Conservation (phyloP, 2,888 invertebrate genomes). For the Eupithecia exiguata region DNA sequence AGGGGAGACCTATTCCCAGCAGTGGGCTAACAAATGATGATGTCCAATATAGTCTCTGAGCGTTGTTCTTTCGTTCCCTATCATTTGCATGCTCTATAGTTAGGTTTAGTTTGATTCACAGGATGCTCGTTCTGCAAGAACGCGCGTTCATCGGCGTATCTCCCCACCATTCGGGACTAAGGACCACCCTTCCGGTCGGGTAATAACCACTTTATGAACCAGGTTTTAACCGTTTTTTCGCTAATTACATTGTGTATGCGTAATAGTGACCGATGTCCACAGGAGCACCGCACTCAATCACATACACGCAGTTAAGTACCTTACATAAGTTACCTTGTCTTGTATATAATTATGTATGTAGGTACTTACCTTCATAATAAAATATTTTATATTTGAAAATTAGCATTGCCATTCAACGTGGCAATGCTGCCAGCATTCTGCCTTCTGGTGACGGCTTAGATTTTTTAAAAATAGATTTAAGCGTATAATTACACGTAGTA, state of each 20-base stretch:
- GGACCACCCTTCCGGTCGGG: conserved; percentile 53
- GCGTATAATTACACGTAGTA: no score
- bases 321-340: no score
- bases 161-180: conserved; percentile 47
- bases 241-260: not conserved
- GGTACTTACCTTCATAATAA: no score
- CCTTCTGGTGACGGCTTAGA: no score
- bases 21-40: not conserved
- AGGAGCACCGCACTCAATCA: no score
- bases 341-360: no score
- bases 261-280: not conserved
- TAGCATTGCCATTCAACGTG: no score
- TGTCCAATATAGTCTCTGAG: not conserved
- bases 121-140: conserved; percentile 64
- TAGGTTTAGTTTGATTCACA: conserved; percentile 40
- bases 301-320: no score
- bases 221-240: not conserved
- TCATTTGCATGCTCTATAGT: conserved; percentile 21
- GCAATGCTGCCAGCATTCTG: no score
- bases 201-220: conserved; percentile 23
- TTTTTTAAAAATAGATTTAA: no score
- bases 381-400: no score
- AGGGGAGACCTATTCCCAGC: not conserved
- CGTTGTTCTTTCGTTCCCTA: not conserved
- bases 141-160: conserved; percentile 57